Conservation (phyloP, 2,113 vertebrate species). For the Rhinopomastus cyanomelas region DNA sequence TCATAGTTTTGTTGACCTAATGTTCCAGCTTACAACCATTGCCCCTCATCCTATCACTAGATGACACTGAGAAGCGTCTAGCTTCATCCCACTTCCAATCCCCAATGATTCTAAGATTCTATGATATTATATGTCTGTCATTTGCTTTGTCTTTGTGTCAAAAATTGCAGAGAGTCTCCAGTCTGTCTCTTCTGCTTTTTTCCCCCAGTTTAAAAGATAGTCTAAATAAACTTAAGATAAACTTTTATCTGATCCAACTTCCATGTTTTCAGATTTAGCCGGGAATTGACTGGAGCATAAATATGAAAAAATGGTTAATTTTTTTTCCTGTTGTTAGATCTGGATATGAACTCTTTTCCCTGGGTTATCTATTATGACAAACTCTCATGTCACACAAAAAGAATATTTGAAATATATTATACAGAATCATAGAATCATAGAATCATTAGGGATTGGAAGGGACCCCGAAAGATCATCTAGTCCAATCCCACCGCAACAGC, state of each 20-base stretch:
- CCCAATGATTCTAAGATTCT: too few relatives aligned
- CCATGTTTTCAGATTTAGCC: background rate
- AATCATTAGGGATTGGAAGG: too few relatives aligned
- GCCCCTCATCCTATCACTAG: too few relatives aligned
- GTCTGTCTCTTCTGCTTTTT: background rate
- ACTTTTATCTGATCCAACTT: background rate
- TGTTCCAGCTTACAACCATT: too few relatives aligned
- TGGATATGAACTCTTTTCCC: background rate
- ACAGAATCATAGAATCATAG: too few relatives aligned
- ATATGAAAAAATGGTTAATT: background rate
- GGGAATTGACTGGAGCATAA: background rate
- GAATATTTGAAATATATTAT: background rate
- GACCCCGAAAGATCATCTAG: too few relatives aligned
- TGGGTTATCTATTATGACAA: background rate
- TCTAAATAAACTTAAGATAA: background rate
- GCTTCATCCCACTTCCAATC: too few relatives aligned
- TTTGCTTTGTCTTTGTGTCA: background rate
- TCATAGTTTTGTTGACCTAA: too few relatives aligned
- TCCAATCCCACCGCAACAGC: too few relatives aligned
- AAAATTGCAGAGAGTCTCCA: background rate
- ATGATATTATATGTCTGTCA: background rate
- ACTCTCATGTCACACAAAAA: background rate
- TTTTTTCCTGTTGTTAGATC: background rate
- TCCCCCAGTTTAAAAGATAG: background rate
- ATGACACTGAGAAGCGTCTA: too few relatives aligned